phyloP scores from a whole-genome alignment of 1,140 invertebrate species.

The Heliconius hermathena region DNA sequence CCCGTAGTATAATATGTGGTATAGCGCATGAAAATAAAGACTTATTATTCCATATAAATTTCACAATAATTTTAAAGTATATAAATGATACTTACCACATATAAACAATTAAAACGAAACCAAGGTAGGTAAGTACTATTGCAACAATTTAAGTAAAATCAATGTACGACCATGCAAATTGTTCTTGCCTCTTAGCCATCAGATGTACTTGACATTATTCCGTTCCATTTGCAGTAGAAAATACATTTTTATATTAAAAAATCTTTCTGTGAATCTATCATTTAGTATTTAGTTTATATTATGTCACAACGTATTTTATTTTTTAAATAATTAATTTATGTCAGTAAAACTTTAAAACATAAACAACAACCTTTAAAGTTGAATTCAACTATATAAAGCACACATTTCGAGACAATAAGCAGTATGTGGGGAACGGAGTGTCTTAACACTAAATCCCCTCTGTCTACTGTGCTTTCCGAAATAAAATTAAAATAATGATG shows the following conservation, averaged over 20 bases:
- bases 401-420: too few species aligned
- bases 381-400: too few species aligned
- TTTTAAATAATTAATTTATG: not conserved
- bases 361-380: too few species aligned
- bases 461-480: too few species aligned
- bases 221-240: not conserved
- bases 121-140: not conserved
- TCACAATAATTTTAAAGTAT: not conserved
- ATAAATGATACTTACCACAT: not conserved
- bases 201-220: slow-evolving; percentile 3
- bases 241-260: not conserved
- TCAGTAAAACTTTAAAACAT: too few species aligned
- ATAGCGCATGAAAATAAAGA: too few species aligned
- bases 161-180: not conserved
- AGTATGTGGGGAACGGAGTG: too few species aligned
- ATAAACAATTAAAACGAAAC: not conserved
- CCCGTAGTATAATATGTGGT: too few species aligned
- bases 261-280: not conserved
- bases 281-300: too few species aligned
- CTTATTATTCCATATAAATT: too few species aligned
- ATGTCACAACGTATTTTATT: not conserved
- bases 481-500: too few species aligned
- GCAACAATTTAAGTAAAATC: not conserved
- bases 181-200: not conserved
- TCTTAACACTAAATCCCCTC: too few species aligned